A percentile compares a stretch with the other conserved stretches of the same genome.
These are phyloP conservation scores for Dreissena polymorpha DNA, from an alignment of 1,140 invertebrate species.

Conservation along the genomic window DNA sequence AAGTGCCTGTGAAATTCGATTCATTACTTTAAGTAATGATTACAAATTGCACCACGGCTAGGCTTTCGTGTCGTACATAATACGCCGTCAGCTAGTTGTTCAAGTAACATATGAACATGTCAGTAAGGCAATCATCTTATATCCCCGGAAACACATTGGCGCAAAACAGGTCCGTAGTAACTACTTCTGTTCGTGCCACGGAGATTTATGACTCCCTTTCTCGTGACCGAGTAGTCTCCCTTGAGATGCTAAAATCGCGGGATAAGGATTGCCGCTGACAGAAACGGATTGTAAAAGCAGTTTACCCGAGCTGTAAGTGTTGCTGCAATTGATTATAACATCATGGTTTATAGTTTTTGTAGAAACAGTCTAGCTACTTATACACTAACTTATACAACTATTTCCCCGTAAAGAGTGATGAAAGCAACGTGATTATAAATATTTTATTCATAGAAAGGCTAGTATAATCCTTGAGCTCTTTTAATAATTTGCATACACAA, in stretches of 20 bases:
- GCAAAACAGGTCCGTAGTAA: slow-evolving; percentile 30
- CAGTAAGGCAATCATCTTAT: slow-evolving; percentile 45
- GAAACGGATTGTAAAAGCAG: slow-evolving; percentile 43
- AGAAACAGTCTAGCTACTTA: neutral
- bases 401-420: neutral
- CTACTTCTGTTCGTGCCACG: slow-evolving; percentile 35
- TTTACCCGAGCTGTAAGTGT: slow-evolving; percentile 39
- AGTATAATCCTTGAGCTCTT: neutral
- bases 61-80: slow-evolving; percentile 24
- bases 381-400: neutral
- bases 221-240: slow-evolving; percentile 22
- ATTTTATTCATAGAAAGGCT: neutral
- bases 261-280: slow-evolving; percentile 35
- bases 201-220: slow-evolving; percentile 48
- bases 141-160: slow-evolving; percentile 16
- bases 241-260: slow-evolving; percentile 40
- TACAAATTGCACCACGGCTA: slow-evolving; percentile 29
- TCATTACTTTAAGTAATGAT: slow-evolving; percentile 52
- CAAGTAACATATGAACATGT: slow-evolving; percentile 48
- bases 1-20: slow-evolving; percentile 41
- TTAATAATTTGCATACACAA: neutral
- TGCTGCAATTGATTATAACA: slow-evolving; percentile 37
- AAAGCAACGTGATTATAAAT: neutral
- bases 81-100: slow-evolving; percentile 12
- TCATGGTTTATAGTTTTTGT: neutral